Evolutionary conservation across 30 jellyfish, hydroid and myxozoan species (phyloP).

Genomic region (Sanderia malayensis): DNA sequence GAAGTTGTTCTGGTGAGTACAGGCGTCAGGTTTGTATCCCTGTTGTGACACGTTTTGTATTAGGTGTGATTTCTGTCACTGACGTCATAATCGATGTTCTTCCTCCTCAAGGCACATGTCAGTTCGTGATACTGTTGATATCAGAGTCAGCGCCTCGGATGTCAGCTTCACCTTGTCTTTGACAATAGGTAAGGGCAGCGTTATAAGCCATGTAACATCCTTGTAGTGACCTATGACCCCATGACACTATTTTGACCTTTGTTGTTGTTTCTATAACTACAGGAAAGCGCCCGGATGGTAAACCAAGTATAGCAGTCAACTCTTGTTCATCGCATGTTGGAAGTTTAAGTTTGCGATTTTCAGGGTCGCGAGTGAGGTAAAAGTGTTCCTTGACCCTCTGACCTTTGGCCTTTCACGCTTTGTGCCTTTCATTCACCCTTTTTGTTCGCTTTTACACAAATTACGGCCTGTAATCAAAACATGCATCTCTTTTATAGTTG

Average conservation of each 20-base stretch:
- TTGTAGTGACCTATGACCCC: too few species aligned
- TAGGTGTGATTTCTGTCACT: not conserved
- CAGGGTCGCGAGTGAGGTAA: slow-evolving; percentile 49
- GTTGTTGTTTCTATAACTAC: too few species aligned
- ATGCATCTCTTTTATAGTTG: slow-evolving; percentile 29
- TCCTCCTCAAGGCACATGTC: slow-evolving; percentile 1
- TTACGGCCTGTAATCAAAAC: too few species aligned
- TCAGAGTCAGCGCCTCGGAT: slow-evolving; percentile 24
- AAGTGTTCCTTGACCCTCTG: not conserved
- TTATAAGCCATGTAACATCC: too few species aligned
- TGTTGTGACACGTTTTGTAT: too few species aligned
- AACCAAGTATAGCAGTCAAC: slow-evolving; percentile 38
- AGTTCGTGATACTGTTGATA: slow-evolving; percentile 40
- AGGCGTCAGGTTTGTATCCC: not conserved
- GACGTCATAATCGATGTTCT: not conserved
- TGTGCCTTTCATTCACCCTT: too few species aligned
- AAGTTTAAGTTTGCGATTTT: slow-evolving; percentile 24
- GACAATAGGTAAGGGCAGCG: slow-evolving; percentile 51
- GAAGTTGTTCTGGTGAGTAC: not conserved
- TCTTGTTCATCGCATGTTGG: slow-evolving; percentile 45
- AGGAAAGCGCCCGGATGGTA: slow-evolving; percentile 44
- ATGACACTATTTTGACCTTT: too few species aligned
- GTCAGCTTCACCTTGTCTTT: slow-evolving; percentile 47
- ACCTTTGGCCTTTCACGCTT: too few species aligned
- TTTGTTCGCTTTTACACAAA: too few species aligned